Evolutionary conservation across 2,888 invertebrate genomes (phyloP).

Genomic region (Lissonota sp.): DNA sequence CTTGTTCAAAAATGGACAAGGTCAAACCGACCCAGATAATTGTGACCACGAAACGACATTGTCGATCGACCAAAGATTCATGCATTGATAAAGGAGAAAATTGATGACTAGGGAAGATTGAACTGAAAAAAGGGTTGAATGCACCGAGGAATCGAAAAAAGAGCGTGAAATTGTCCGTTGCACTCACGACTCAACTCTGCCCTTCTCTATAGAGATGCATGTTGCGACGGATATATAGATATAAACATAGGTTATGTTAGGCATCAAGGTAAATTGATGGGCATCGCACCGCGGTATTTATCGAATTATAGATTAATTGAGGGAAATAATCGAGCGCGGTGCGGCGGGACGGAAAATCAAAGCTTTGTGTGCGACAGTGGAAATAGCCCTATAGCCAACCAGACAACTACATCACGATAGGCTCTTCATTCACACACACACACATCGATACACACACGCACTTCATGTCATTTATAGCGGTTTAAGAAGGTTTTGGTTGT

Average conservation of each 20-base stretch:
- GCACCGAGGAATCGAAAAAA: conserved; percentile 10
- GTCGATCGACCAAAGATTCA: too few relatives aligned
- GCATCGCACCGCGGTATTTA: conserved; percentile 72
- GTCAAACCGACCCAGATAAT: too few relatives aligned
- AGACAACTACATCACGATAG: conserved; percentile 43
- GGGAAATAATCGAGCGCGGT: conserved; percentile 73
- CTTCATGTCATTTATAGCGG: too few relatives aligned
- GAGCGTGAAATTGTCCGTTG: conserved; percentile 22
- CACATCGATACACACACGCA: too few relatives aligned
- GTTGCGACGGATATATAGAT: neutral
- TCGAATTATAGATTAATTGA: conserved; percentile 76
- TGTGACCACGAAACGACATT: too few relatives aligned
- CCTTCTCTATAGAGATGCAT: neutral
- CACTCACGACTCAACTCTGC: conserved; percentile 26
- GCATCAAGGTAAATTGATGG: conserved; percentile 68
- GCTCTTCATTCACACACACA: neutral
- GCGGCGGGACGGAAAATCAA: conserved; percentile 74
- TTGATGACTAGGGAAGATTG: neutral
- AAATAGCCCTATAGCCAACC: conserved; percentile 67
- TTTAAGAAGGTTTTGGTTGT: too few relatives aligned
- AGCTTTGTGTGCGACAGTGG: conserved; percentile 72
- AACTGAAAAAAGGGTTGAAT: neutral
- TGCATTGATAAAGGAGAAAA: neutral
- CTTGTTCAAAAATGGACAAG: too few relatives aligned
- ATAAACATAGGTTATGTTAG: conserved; percentile 16